A percentile compares a stretch with the other conserved stretches of the same genome.
phyloP scores from a whole-genome alignment of 2,113 vertebrate species.

The Sander vitreus region DNA sequence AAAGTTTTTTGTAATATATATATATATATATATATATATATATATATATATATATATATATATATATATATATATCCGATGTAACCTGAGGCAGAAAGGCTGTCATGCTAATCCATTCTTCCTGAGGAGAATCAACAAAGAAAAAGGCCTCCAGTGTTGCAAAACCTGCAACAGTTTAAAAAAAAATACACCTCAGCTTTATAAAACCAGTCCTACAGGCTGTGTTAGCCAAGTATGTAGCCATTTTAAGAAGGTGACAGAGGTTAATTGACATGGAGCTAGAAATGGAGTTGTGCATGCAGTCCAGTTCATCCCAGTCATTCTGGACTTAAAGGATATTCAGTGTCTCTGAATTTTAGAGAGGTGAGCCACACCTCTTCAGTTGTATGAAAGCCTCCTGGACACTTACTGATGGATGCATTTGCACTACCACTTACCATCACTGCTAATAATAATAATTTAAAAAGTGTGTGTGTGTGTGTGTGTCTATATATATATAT shows the following conservation, averaged over 20 bases:
- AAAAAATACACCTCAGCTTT: not conserved
- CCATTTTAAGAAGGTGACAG: not conserved
- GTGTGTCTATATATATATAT: too few species aligned
- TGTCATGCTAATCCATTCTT: not conserved
- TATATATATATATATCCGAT: too few species aligned
- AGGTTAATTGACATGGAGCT: not conserved
- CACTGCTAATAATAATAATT: not conserved
- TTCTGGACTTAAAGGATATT: not conserved
- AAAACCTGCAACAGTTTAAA: slow-evolving; percentile 19
- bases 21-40: too few species aligned
- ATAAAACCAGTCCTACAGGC: slow-evolving; percentile 37
- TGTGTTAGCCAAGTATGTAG: not conserved
- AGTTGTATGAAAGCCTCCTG: too few species aligned
- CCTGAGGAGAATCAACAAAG: too few species aligned
- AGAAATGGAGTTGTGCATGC: not conserved
- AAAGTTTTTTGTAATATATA: too few species aligned
- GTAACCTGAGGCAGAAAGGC: not conserved
- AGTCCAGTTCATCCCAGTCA: not conserved
- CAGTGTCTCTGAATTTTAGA: not conserved
- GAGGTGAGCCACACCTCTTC: not conserved
- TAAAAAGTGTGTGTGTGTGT: too few species aligned
- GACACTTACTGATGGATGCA: not conserved
- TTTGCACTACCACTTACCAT: not conserved
- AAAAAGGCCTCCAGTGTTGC: not conserved
- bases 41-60: too few species aligned